phyloP scores from a whole-genome alignment of 2,797 vertebrate genomes.

The Apogon talboti region DNA sequence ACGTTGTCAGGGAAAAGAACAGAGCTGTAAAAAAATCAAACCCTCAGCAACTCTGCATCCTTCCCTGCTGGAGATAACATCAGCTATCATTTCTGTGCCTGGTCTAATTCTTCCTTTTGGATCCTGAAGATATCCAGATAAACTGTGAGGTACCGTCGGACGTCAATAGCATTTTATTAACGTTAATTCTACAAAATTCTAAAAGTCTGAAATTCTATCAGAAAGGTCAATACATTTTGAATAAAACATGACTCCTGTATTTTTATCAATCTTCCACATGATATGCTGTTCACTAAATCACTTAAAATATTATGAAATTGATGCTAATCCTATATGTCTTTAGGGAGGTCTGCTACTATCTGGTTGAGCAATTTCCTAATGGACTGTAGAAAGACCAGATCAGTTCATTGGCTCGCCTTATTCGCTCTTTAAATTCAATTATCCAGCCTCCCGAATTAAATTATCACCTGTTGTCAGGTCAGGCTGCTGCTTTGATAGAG shows the following conservation, averaged over 20 bases:
- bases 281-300: constrained; percentile 32
- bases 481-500: constrained; percentile 55
- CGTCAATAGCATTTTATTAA: constrained; percentile 43
- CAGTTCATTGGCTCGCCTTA: constrained; percentile 77
- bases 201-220: background rate
- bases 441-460: constrained; percentile 67
- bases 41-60: constrained; percentile 40
- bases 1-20: constrained; percentile 45
- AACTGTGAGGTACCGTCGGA: constrained; percentile 2
- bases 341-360: constrained; percentile 52
- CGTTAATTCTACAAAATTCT: too few species aligned
- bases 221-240: constrained; percentile 11
- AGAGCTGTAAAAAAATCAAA: constrained; percentile 55
- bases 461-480: constrained; percentile 68
- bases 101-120: constrained; percentile 46
- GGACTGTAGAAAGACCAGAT: constrained; percentile 75
- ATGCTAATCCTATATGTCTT: constrained; percentile 46
- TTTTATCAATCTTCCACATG: constrained; percentile 1
- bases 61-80: constrained; percentile 49
- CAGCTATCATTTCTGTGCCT: constrained; percentile 36
- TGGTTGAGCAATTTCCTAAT: constrained; percentile 76
- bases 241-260: constrained; percentile 19
- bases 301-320: constrained; percentile 44
- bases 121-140: constrained; percentile 39
- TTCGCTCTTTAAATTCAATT: constrained; percentile 75